Evolutionary conservation across 2,113 vertebrate species (phyloP).

Genomic region (Capreolus pygargus): DNA sequence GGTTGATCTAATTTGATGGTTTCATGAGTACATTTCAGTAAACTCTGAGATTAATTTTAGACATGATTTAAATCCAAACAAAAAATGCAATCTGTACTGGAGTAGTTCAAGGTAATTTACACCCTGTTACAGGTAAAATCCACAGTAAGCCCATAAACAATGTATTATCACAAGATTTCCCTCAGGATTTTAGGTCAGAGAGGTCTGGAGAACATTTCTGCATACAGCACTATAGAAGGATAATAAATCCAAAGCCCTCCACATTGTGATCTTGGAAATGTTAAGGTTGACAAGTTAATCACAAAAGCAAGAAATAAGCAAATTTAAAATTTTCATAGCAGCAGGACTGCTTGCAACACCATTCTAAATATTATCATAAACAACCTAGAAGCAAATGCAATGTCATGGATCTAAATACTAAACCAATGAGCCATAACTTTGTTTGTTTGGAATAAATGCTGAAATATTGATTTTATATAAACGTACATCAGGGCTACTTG

Average conservation of each 20-base stretch:
- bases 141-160: background rate
- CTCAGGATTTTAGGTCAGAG: slow-evolving; percentile 3
- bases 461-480: background rate
- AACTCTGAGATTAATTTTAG: slow-evolving; percentile 28
- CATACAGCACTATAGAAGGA: background rate
- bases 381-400: background rate
- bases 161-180: background rate
- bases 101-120: background rate
- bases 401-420: background rate
- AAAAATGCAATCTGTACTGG: background rate
- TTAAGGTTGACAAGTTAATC: slow-evolving; percentile 48
- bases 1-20: background rate
- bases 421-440: background rate
- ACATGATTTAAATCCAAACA: background rate
- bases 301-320: slow-evolving; percentile 47
- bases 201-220: background rate
- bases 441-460: background rate
- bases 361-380: slow-evolving; percentile 44
- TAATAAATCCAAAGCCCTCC: slow-evolving; percentile 17
- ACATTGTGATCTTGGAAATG: background rate
- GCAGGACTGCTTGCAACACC: background rate
- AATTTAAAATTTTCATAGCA: slow-evolving; percentile 45
- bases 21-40: background rate
- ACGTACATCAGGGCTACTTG: background rate
- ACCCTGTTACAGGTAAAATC: background rate